Conservation (phyloP, 2,113 vertebrate genomes). For the Spilogale gracilis region DNA sequence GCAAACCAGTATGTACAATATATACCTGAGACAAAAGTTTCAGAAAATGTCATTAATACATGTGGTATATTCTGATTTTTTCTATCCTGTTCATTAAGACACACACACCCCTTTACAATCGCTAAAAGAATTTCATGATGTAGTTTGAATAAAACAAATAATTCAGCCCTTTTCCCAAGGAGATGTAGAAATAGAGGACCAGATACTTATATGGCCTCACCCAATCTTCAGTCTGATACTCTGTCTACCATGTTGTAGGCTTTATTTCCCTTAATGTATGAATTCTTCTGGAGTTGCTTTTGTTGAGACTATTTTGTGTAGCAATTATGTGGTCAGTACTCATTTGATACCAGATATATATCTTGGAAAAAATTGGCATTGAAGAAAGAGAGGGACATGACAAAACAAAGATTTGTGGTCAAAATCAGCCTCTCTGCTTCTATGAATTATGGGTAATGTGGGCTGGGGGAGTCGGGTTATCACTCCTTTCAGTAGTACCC, state of each 20-base stretch:
- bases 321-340: neutral
- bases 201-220: neutral
- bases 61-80: neutral
- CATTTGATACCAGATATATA: neutral
- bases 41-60: neutral
- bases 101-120: neutral
- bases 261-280: neutral
- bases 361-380: neutral
- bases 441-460: neutral
- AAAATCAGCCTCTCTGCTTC: neutral
- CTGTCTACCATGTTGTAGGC: neutral
- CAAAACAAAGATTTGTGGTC: neutral
- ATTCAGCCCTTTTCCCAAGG: neutral
- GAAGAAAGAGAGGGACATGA: neutral
- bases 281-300: conserved; percentile 37
- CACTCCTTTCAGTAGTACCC: neutral
- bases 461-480: neutral
- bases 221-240: neutral
- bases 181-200: neutral
- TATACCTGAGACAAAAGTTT: conserved; percentile 25
- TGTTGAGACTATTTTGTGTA: neutral
- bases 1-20: conserved; percentile 24
- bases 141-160: neutral
- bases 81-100: neutral
- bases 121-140: neutral